Base-by-base conservation (phyloP, 2,797 vertebrate species). In the Sebastes flavidus region DNA sequence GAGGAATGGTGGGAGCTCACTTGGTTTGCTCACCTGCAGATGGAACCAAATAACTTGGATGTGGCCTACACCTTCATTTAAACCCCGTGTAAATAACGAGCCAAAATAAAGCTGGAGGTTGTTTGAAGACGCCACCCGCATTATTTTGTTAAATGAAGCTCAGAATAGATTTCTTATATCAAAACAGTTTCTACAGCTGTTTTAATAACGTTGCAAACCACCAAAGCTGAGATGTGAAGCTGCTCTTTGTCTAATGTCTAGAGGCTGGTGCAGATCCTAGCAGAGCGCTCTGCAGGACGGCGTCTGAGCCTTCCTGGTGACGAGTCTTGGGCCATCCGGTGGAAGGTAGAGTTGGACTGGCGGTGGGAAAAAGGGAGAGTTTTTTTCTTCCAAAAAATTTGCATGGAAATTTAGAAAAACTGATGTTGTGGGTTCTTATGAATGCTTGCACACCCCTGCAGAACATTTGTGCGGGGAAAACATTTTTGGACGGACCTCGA, bases 11-110 rank as follows among this genome's bases (percentile, higher is more conserved):
- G 56, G 61, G 34, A 16, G 54, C 34, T 60, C 24, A 49, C 16
- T 58, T 36, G 11, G 34, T 61, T 82, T 54, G 49, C 20, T 62
- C 69, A 69, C 54, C 69, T 83, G 77, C 34, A 78, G 29, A 62
- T 60, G 27, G 69, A 65, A 52, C 42, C n/a, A 16, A 13, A 13
- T 74, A n/a, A 62, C 12, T 9, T 2, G 27, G 29, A 56, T 22
- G 13, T 4, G 2, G n/a, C 46, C 60, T 20, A 30, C n/a, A 22
- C 12, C 14, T 46, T 46, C 14, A 14, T 59, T 63, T 46, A 77
- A 72, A 72, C 34, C 24, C 18, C n/a, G 12, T 56, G 60, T 36
- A 54, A 65, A 81, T 25, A 49, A 18, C 24, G 6, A 65, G 32
- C 12, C 29, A 58, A 61, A 36, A 3, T 71, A 22, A 72, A n/a